Conservation (phyloP, 2,113 vertebrate genomes). For the Daubentonia madagascariensis region DNA sequence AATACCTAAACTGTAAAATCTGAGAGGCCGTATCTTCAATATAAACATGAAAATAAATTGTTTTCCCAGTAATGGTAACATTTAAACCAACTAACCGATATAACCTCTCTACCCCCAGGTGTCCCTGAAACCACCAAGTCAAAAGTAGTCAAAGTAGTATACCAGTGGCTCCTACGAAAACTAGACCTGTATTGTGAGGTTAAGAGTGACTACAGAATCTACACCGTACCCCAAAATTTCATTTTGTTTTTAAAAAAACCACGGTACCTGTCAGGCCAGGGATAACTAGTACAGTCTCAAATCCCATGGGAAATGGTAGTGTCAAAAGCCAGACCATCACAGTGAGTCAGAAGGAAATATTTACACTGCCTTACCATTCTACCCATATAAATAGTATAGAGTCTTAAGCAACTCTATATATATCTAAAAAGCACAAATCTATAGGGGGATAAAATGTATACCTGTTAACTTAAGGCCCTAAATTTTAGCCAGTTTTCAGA, state of each 20-base stretch:
- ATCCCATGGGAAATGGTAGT: background rate
- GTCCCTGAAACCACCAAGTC: background rate
- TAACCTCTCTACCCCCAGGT: background rate
- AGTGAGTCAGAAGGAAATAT: background rate
- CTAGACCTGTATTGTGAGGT: background rate
- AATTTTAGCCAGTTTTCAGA: constrained; percentile 3
- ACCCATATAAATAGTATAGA: background rate
- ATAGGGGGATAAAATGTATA: background rate
- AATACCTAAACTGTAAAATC: background rate
- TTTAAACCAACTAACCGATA: constrained; percentile 33
- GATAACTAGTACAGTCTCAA: background rate
- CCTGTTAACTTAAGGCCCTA: background rate
- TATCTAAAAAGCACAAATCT: background rate
- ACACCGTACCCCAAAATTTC: background rate
- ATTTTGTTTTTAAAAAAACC: background rate
- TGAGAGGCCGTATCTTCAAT: background rate
- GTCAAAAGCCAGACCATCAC: background rate
- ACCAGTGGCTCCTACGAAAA: background rate
- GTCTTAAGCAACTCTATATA: background rate
- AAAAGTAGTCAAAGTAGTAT: background rate
- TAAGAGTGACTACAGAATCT: background rate
- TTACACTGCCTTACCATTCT: background rate
- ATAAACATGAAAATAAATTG: constrained; percentile 6
- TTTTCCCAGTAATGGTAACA: background rate
- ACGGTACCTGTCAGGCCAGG: background rate